Evolutionary conservation across 2,888 invertebrate species (phyloP), one percentile per base, ranked within the genome.

Genomic region (Limnephilus lunatus): DNA sequence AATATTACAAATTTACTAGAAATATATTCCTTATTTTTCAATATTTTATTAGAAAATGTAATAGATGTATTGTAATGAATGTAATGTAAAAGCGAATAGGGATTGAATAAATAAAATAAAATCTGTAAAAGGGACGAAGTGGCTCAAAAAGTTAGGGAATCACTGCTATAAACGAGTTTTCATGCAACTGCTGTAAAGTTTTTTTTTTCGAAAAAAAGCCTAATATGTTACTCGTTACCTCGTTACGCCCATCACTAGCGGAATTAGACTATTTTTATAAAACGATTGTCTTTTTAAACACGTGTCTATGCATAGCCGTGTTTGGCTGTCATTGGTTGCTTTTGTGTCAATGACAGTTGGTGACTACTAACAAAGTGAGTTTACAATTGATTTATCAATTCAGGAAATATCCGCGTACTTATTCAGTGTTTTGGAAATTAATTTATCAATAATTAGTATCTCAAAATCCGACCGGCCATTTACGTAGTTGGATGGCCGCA

Each of bases 301-400:
- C 25, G 68, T 68, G 68, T 68, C 68, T 68, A 68, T 68, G 68
- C 68, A 68, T 68, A 81, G 68, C 95, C 95, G 95, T 95, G 95
- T 95, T 95, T 94, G 94, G 92, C 95, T 95, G 95, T 95, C 95
- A 95, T 95, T 95, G 95, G 95, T 95, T 94, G 94, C 94, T 89
- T 89, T 85, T 92, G 83, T 91, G 90, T 82, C 90, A 30, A 44
- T 90, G 90, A 90, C 90, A 90, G 90, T 90, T 90, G 81, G 90
- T 82, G 44, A 90, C 81, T 89, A 81, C 35, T 90, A 82, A 82
- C 39, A 90, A 82, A 90, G 90, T 90, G 82, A 25, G 82, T 92
- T 82, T 89, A 81, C 83, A 89, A 88, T 85, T 35, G 85, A 89
- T 85, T 81, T 89, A 88, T 93, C 90, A 89, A 92, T 85, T 82